Evolutionary conservation across 2,113 vertebrate genomes (phyloP), one percentile per base, ranked within the genome.

Genomic region (Carollia perspicillata): DNA sequence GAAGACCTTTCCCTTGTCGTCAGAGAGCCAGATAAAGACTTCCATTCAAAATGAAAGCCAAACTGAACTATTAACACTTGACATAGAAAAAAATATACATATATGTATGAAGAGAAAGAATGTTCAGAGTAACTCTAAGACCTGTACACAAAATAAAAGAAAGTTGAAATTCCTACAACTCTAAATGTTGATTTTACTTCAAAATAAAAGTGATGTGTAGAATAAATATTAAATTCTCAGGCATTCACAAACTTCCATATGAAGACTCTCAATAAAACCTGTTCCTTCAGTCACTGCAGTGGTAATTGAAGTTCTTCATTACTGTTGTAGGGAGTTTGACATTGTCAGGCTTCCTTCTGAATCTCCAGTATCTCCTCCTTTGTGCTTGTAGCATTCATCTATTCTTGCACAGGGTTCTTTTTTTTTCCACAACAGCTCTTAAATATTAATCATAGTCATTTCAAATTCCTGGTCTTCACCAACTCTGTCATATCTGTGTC

Each of bases 11-110:
- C 98, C 89, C 96, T 88, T 97, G 72, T 90, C 91, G 92, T 98
- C 93, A 93, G 81, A 96, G 87, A 97, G 95, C 68, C 90, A 98
- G 97, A 97, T 96, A 97, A 98, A 95, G n/a, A 1, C 77, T 97
- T 95, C 90, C 75, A 97, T 93, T 98, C 92, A 98, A 98, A 98
- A 91, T 95, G 95, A 97, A 68, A 94, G 75, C 51, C 37, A 96
- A 96, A 97, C 90, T 40, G 95, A 97, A 89, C 93, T 97, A 92
- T 94, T 95, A 95, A 88, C n/a, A 90, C 35, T 95, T 96, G 28
- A 89, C 65, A 96, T 28, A 87, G 18, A 42, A 92, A 84, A 97
- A 97, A 93, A 87, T 75, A 28, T 26, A 8, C 66, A 79, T 68
- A 37, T 87, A 58, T 79, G 26, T 51, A 42, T 55, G 44, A 85